Base-by-base conservation (phyloP, 2,797 vertebrate species). In the Huso huso region DNA sequence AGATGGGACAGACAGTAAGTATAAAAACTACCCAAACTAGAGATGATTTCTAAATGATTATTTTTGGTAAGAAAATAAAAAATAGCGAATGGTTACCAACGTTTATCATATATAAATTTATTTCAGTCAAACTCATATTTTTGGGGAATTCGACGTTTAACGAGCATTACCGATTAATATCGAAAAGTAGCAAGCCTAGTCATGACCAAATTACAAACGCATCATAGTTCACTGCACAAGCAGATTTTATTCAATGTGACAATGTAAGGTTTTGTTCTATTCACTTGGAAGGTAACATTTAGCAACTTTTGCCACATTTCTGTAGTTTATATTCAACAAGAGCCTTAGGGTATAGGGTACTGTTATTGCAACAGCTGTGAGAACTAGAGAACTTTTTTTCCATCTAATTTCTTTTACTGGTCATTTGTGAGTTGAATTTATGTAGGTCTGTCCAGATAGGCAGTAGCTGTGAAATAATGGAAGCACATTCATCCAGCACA, bases 161-260 rank as follows among this genome's bases (percentile, higher is more conserved):
- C 37, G 5, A 5, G 5, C 4, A 5, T 37, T 37, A 37, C 37
- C 37, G 37, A 37, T 37, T 37, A 37, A 37, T 37, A 37, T 37
- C 5, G 37, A 5, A 37, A 37, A 4, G 37, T 37, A 37, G 37
- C 3, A 37, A 37, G 37, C 4, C 37, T 37, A 37, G 37, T 37
- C 37, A 37, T 73, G 71, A 76, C 76, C 73, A 79, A 86, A 75
- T 76, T 68, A 75, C 12, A 61, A 80, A 87, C 73, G 81, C 69
- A 83, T 89, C 85, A 87, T 88, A 90, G 89, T 72, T 64, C 73
- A 72, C 70, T 76, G 73, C n/a, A 68, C 68, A 79, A 68, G 77
- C 50, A 85, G 84, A 90, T 83, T 68, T 87, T 83, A 89, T 85
- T 69, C 72, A 84, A 81, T 75, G 74, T 86, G 84, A 90, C 81